phyloP scores from a whole-genome alignment of 92 coral and sea anemone genomes.

The Ricordea florida region DNA sequence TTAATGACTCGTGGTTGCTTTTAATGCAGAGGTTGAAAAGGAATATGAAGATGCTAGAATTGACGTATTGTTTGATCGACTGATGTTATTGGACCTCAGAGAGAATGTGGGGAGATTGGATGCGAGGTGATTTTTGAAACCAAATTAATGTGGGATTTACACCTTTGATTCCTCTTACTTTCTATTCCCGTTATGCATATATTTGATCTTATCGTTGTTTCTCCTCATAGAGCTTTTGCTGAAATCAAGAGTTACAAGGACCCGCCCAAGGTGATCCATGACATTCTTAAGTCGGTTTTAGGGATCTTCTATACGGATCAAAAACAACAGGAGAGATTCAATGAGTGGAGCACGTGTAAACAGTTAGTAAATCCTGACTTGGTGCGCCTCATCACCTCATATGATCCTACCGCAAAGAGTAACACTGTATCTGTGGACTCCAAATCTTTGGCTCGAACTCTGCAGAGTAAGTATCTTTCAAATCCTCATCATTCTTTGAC shows the following conservation, averaged over 20 bases:
- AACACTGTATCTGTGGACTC: conserved; percentile 76
- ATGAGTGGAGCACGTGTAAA: conserved; percentile 91
- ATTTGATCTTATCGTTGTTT: background rate
- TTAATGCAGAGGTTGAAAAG: conserved; percentile 86
- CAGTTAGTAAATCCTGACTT: conserved; percentile 87
- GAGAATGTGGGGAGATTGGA: conserved; percentile 96
- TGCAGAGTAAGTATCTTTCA: conserved; percentile 65
- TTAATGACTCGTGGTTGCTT: background rate
- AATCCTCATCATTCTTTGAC: too few relatives aligned
- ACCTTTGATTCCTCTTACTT: background rate
- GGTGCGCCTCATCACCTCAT: conserved; percentile 79
- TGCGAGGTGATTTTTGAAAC: conserved; percentile 68
- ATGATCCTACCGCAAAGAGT: conserved; percentile 88
- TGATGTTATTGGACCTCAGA: conserved; percentile 90
- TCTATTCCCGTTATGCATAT: background rate
- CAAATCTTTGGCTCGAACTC: conserved; percentile 71
- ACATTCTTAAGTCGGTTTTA: conserved; percentile 92
- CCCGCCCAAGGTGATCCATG: conserved; percentile 96
- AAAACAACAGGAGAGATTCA: conserved; percentile 66
- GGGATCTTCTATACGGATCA: conserved; percentile 71
- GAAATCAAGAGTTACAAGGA: conserved; percentile 99
- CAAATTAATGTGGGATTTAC: background rate
- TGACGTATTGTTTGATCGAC: conserved; percentile 95
- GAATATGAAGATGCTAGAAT: conserved; percentile 95
- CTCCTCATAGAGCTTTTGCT: conserved; percentile 84